Evolutionary conservation across 2,888 invertebrate genomes (phyloP), one percentile per base, ranked within the genome.

Genomic region (Dione juno): DNA sequence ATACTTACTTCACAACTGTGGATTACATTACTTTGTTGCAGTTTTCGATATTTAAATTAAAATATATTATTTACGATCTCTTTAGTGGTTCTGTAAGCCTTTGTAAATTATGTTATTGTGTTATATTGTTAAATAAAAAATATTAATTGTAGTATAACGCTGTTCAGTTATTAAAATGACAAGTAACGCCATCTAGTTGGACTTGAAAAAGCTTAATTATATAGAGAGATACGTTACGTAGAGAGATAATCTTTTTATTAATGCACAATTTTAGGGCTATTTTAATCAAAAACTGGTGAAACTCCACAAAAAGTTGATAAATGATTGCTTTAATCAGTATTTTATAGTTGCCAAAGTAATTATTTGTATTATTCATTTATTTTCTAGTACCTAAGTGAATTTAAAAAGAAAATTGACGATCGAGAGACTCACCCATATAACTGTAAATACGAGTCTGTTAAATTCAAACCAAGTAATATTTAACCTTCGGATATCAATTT

Each of bases 401-500:
- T 50, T 50, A 37, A 37, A 64, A n/a, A 3, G 3, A 50, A 37
- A 37, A 19, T 48, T 37, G 3, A 50, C 43, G 43, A 40, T 8
- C 19, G 37, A 14, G 9, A 21, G 41, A 14, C 5, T 28, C 5
- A 21, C 19, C 19, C 19, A 50, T 21, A 50, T 19, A 50, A 10
- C 40, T 40, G 50, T 50, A 50, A 19, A 50, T 5, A 50, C 1
- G 28, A 28, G 28, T 28, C 28, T 2, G 21, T 64, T 64, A 48
- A 52, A 52, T 14, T 19, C 28, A n/a, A 50, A 57, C 16, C 11
- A 1, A 50, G 52, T 64, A 52, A 64, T 64, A 64, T 64, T 67
- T 63, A 68, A 53, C 61, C 35, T 63, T 68, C 63, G 63, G 59
- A 71, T 68, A 61, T 65, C 58, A 70, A 70, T 73, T 73, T 71